Evolutionary conservation across 2,888 invertebrate species (phyloP), one percentile per base, ranked within the genome.

Genomic region (Hetaerina titia): DNA sequence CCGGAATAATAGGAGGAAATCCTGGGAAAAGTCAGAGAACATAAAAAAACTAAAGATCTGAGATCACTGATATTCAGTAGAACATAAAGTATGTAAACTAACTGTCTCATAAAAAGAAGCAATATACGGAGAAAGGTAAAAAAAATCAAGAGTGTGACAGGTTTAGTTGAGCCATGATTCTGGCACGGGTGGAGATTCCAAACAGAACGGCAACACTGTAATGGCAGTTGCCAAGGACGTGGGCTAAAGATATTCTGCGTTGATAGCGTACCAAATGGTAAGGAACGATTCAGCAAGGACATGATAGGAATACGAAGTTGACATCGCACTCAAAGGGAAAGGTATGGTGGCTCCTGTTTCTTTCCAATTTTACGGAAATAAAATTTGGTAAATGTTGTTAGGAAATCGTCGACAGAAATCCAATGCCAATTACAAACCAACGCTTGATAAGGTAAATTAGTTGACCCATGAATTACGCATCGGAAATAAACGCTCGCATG

Each of bases 91-190:
- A 89, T 89, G 89, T 57, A 89, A 89, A n/a, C 89, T 89, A 89
- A 89, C 89, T 57, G 89, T 58, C 89, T 89, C 56, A 89, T 89
- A 89, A 89, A 89, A 57, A 89, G 89, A 89, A 57, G 89, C 56
- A 58, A 74, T 56, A 92, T 56, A 92, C 56, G 69, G 64, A 81
- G 31, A 69, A 81, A 31, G 81, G 81, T 81, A 81, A 81, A 81
- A 81, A 74, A 31, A 81, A 31, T 31, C 81, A 81, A 81, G 81
- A 11, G 9, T 31, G 81, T 81, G 81, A 81, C 81, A 92, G 92
- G 31, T 92, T 92, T 69, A 74, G 92, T 56, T 92, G 92, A 92
- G 74, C 64, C 92, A 92, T 92, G 92, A 92, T 92, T 92, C 92
- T 92, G 92, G 92, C 64, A 64, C 56, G 92, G 74, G 69, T 92